Conservation (phyloP, 2,888 invertebrate genomes). For the Philonicus albiceps region DNA sequence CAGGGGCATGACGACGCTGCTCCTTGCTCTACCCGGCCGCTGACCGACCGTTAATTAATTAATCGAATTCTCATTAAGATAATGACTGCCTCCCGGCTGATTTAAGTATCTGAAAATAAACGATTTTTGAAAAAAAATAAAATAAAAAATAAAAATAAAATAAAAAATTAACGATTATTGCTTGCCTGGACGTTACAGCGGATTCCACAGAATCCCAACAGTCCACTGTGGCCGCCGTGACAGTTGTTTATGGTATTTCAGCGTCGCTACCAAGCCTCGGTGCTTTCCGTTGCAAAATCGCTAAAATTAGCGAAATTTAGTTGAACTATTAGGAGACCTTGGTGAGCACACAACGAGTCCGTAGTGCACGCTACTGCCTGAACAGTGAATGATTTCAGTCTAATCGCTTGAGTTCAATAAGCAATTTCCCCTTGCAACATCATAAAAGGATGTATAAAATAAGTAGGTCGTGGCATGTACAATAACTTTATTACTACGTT, state of each 20-base stretch:
- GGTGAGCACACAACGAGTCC: background rate
- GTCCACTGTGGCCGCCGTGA: background rate
- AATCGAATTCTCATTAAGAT: slow-evolving; percentile 3
- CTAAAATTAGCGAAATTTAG: background rate
- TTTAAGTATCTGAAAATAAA: background rate
- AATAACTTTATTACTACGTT: background rate
- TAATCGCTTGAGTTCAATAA: background rate
- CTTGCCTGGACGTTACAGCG: background rate
- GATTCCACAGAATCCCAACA: background rate
- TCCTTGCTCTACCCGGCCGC: background rate
- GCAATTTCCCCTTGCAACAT: background rate
- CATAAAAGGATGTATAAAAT: background rate
- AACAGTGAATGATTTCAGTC: background rate
- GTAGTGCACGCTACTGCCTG: background rate
- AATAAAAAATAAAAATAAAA: too few relatives aligned
- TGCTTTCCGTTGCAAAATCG: background rate
- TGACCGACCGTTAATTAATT: background rate
- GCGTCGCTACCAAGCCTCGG: background rate
- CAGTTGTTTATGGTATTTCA: background rate
- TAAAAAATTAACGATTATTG: background rate
- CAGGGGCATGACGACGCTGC: background rate
- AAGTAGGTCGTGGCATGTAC: too few relatives aligned
- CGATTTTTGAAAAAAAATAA: background rate
- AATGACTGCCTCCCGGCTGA: background rate
- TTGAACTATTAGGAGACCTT: background rate